Percentiles rank a stretch among this genome's conserved stretches.
These are phyloP conservation scores for Carassius carassius DNA, from an alignment of 2,113 vertebrate genomes.

Conservation along the genomic window DNA sequence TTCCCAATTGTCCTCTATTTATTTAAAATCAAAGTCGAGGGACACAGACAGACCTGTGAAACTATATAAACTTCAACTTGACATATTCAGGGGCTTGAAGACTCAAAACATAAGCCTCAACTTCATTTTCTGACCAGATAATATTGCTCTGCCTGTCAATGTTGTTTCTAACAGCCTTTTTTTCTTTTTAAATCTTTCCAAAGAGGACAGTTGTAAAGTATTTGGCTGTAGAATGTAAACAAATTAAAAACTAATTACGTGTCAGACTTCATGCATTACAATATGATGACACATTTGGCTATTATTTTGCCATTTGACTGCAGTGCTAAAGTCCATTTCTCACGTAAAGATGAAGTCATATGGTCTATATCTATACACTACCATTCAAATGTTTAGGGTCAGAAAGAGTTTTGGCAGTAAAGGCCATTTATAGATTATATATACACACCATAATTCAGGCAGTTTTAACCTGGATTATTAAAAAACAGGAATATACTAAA, in stretches of 20 bases:
- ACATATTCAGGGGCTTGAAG: neutral
- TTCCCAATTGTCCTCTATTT: conserved; percentile 63
- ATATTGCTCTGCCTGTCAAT: neutral
- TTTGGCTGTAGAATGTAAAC: conserved; percentile 16
- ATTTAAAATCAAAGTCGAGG: conserved; percentile 63
- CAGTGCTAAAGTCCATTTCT: neutral
- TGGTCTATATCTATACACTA: neutral
- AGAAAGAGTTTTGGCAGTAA: neutral
- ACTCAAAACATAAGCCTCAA: conserved; percentile 4
- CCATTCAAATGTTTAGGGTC: neutral
- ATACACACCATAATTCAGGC: neutral
- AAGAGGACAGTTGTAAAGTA: conserved; percentile 7
- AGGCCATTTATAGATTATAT: neutral
- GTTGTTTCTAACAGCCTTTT: neutral
- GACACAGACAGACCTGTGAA: conserved; percentile 64
- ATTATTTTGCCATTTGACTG: neutral
- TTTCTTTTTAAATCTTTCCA: neutral
- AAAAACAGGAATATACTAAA: neutral
- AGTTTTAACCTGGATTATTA: neutral
- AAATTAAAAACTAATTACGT: conserved; percentile 13
- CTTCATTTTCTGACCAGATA: neutral
- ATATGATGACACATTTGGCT: neutral
- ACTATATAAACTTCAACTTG: conserved; percentile 61
- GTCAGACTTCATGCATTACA: neutral
- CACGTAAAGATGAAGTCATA: neutral